These are phyloP conservation scores for Melitaea athalia DNA, from an alignment of 2,888 invertebrate genomes.

Conservation along the genomic window DNA sequence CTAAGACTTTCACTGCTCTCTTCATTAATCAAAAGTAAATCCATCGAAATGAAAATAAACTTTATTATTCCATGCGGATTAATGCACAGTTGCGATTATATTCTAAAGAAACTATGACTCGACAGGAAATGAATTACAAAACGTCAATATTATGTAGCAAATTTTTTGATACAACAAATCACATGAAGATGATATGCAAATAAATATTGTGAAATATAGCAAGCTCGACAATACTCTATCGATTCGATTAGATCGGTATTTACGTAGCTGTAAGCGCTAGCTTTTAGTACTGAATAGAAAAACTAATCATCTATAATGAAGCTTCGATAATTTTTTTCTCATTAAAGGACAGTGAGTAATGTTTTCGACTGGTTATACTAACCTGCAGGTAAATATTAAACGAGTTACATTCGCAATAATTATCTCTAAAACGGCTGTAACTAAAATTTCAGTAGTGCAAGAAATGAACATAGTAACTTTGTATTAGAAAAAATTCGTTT, in stretches of 20 bases:
- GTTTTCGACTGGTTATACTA: too few relatives aligned
- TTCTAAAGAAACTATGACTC: conserved; percentile 39
- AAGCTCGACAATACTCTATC: not conserved
- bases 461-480: too few relatives aligned
- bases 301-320: not conserved
- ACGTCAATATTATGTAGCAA: not conserved
- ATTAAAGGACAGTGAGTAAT: too few relatives aligned
- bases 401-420: too few relatives aligned
- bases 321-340: too few relatives aligned
- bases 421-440: too few relatives aligned
- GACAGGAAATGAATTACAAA: conserved; percentile 20
- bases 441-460: too few relatives aligned
- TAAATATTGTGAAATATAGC: not conserved
- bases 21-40: conserved; percentile 70
- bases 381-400: too few relatives aligned
- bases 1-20: conserved; percentile 60
- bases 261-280: not conserved
- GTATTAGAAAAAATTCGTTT: not conserved
- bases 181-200: conserved; percentile 1
- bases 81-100: conserved; percentile 35
- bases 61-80: conserved; percentile 46
- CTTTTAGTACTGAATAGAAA: not conserved
- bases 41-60: conserved; percentile 61
- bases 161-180: not conserved
- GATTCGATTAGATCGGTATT: not conserved